Evolutionary conservation across 2,113 vertebrate genomes (phyloP), one percentile per base, ranked within the genome.

Genomic region (Aleadryas rufinucha): DNA sequence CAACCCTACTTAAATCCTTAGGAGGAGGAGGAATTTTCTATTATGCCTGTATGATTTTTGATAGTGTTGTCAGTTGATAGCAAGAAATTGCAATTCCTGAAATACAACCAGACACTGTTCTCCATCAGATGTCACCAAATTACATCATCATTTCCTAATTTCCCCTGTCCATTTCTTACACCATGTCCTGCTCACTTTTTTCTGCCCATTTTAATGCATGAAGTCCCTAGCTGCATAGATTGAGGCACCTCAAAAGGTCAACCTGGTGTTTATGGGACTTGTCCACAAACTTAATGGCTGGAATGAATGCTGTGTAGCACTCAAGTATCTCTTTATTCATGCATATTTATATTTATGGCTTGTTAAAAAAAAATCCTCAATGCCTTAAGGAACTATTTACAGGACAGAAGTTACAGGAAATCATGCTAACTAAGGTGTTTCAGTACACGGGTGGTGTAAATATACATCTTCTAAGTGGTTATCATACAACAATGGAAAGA

Each of bases 31-130:
- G 24, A 68, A 10, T 52, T 56, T 66, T 30, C 33, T 59, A 11
- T 6, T 14, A 63, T 1, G 4, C 16, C 9, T 47, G 6, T 35
- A 66, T 0, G 0, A 61, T 45, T 90, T 88, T 37, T 63, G 33
- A 63, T 24, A 53, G 33, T 10, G 10, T 27, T 5, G 2, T 21
- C n/a, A 91, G 41, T 13, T 75, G 20, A 83, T 2, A 68, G 31
- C 16, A 93, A 47, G 31, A 64, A 87, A 79, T 23, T 49, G 20
- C 24, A 86, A 7, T 47, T 87, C n/a, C 60, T 70, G 39, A 77
- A 61, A 71, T 68, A 53, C 26, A 80, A 26, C 8, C 7, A 85
- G 31, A 68, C 16, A 19, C 9, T 3, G 0, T 23, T 87, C 20
- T 71, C 41, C 28, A 80, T 19, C 57, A 79, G 15, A 45, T 57